Base-by-base conservation (phyloP, 1,140 invertebrate genomes). In the Tenebrio molitor region DNA sequence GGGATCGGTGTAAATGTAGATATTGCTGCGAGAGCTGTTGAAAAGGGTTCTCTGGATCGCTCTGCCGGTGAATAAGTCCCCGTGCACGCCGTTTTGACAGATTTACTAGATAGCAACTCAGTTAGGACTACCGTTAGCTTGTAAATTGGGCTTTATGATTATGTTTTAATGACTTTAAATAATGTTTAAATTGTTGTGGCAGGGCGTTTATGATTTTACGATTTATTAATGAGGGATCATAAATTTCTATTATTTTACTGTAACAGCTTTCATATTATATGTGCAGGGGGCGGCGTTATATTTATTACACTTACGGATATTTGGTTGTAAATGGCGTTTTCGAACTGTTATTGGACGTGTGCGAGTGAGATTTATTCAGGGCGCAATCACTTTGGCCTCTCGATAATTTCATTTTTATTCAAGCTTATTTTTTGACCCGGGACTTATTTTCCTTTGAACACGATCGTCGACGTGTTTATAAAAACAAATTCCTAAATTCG, bases 91-190 rank as follows among this genome's bases (percentile, higher is more conserved):
- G 64, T 46, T 66, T 46, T 46, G 64, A 46, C 64, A 66, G 64
- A 66, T 66, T 66, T 66, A 66, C 39, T 66, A 66, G 64, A 66
- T 66, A 66, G 64, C 42, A 42, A 42, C 42, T 66, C 64, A 46
- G 64, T 66, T 66, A 66, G 64, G 64, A 66, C 64, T 46, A 42
- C 64, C 34, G 64, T 66, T 66, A 58, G 50, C 23, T 66, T 66
- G 39, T 46, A 66, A 66, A 42, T 66, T 66, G 42, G 34, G 25
- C 64, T 66, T 42, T 46, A 66, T 66, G 64, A 66, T 66, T 66
- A 66, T 66, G 64, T 46, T 66, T 66, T 66, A 66, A 66, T 66
- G 64, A 66, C 17, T 66, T 66, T 66, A 66, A 66, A 66, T 66
- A 66, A 66, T 66, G 64, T 66, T 66, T 66, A 42, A 66, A 66